A percentile compares a stretch with the other conserved stretches of the same genome.
These are phyloP conservation scores for Bunonema sp. DNA, from an alignment of 2,888 invertebrate genomes.

Conservation along the genomic window DNA sequence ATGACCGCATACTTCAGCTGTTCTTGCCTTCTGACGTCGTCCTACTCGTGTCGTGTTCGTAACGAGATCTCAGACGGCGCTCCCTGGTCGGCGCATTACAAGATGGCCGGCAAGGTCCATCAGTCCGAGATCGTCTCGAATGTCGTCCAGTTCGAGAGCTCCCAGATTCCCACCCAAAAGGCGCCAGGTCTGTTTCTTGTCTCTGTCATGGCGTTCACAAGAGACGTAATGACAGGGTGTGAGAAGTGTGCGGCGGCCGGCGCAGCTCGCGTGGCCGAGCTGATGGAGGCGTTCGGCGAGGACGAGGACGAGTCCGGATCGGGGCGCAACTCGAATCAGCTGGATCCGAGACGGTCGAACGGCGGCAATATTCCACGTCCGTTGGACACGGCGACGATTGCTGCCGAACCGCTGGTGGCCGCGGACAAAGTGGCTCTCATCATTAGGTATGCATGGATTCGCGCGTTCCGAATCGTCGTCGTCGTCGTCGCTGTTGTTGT, in stretches of 20 bases:
- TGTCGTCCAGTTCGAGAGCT: constrained; percentile 18
- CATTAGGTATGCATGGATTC: too few species aligned
- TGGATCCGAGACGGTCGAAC: background rate
- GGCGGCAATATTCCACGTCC: background rate
- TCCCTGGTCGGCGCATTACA: constrained; percentile 16
- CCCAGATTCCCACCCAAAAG: constrained; percentile 2
- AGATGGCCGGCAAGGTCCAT: constrained; percentile 15
- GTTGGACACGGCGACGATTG: constrained; percentile 1
- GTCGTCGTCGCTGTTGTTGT: too few species aligned
- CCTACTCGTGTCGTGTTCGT: constrained; percentile 15
- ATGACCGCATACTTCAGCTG: too few species aligned
- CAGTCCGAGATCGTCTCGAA: constrained; percentile 20
- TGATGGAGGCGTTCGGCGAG: background rate
- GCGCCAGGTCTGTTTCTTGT: too few species aligned
- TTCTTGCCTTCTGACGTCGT: too few species aligned
- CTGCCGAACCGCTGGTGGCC: constrained; percentile 26
- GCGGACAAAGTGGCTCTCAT: constrained; percentile 48
- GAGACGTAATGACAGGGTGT: too few species aligned
- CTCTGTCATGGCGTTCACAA: too few species aligned
- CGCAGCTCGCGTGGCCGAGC: background rate
- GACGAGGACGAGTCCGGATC: constrained; percentile 6
- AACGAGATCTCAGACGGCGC: constrained; percentile 13
- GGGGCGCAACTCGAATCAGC: background rate
- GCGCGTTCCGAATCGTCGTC: too few species aligned
- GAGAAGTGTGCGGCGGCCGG: background rate